Conservation (phyloP, 2,797 vertebrate species). For the Leucoraja ocellata region DNA sequence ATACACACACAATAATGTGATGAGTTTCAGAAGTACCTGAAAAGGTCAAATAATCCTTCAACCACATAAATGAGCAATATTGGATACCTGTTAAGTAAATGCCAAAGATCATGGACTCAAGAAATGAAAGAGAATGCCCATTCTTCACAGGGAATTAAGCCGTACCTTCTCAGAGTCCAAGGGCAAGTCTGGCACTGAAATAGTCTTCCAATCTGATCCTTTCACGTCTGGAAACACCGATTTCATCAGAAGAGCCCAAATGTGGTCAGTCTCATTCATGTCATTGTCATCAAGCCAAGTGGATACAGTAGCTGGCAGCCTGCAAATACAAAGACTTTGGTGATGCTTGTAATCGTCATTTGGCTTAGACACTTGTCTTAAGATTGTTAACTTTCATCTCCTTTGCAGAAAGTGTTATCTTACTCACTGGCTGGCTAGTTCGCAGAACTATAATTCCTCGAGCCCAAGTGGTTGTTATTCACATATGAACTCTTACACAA, state of each 20-base stretch:
- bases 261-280: constrained; percentile 53
- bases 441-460: not conserved
- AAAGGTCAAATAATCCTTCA: not conserved
- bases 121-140: not conserved
- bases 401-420: not conserved
- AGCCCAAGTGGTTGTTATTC: not conserved
- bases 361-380: not conserved
- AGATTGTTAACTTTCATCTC: not conserved
- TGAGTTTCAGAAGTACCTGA: not conserved
- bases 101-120: not conserved
- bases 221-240: constrained; percentile 48
- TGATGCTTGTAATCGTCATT: not conserved
- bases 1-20: not conserved
- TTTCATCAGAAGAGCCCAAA: constrained; percentile 59
- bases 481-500: not conserved
- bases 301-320: not conserved
- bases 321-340: not conserved
- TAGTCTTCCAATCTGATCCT: constrained; percentile 45
- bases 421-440: not conserved
- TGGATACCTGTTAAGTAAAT: not conserved
- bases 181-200: constrained; percentile 61
- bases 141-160: not conserved
- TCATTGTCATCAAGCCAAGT: constrained; percentile 57
- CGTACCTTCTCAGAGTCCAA: constrained; percentile 51
- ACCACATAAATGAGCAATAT: not conserved